These are phyloP conservation scores for Recurvirostra avosetta DNA, from an alignment of 2,113 vertebrate genomes.

Conservation along the genomic window DNA sequence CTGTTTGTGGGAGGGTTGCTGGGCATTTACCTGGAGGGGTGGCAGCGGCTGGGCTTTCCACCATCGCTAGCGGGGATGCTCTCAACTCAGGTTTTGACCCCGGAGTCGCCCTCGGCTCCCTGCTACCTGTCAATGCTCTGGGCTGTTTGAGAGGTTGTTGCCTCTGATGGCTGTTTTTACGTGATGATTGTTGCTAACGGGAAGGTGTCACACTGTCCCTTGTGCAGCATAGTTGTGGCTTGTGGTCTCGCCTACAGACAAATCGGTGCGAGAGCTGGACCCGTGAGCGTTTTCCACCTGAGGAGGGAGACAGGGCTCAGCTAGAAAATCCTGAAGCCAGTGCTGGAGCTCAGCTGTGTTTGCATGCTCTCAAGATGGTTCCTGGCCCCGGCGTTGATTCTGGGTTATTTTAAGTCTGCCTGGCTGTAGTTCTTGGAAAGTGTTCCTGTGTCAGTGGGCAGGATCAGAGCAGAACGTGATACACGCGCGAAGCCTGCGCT, in stretches of 20 bases:
- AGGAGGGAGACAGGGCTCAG: neutral
- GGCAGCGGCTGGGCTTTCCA: neutral
- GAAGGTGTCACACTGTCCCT: accelerated
- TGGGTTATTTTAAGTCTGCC: neutral
- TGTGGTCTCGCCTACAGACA: neutral
- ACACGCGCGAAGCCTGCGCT: neutral
- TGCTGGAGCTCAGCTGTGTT: neutral
- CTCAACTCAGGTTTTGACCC: neutral
- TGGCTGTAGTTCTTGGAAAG: slow-evolving; percentile 5
- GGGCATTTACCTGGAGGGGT: accelerated
- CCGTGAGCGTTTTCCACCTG: neutral
- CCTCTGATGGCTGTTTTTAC: neutral
- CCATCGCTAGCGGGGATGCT: accelerated
- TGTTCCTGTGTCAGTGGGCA: neutral
- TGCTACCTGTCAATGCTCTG: neutral
- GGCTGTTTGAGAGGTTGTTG: neutral
- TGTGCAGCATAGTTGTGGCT: neutral
- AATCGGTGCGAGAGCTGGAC: neutral
- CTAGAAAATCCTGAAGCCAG: neutral
- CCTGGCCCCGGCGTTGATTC: neutral
- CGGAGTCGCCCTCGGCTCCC: accelerated
- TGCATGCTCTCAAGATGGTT: neutral
- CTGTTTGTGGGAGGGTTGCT: neutral
- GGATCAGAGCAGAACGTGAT: slow-evolving; percentile 21
- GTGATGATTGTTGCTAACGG: neutral